A percentile compares a stretch with the other conserved stretches of the same genome.
Evolutionary conservation across 2,113 vertebrate species (phyloP).

Genomic region (Zosterops borbonicus): DNA sequence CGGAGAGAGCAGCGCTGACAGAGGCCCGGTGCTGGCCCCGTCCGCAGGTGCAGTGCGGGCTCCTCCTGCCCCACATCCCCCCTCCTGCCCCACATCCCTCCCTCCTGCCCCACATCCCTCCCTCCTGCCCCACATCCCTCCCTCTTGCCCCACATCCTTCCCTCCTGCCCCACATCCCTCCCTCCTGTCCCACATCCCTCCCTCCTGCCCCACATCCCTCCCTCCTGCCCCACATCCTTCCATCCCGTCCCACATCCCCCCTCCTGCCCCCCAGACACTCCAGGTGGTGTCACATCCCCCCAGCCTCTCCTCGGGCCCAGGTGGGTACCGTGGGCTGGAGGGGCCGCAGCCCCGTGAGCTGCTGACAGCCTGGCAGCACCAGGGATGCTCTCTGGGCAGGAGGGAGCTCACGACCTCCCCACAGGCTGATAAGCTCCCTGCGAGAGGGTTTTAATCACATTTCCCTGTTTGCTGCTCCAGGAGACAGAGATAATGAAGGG

Average conservation of each 20-base stretch:
- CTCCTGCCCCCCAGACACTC: not conserved
- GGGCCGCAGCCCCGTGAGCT: not conserved
- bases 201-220: not conserved
- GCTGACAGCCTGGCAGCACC: not conserved
- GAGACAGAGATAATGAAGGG: not conserved
- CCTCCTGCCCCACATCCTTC: not conserved
- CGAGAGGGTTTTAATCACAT: not conserved
- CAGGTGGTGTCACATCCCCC: not conserved
- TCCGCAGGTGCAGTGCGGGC: accelerated
- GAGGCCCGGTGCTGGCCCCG: accelerated
- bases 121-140: not conserved
- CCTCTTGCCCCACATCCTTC: not conserved
- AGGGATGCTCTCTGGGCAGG: not conserved
- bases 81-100: no score
- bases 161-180: no score
- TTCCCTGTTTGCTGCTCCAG: not conserved
- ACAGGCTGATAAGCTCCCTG: not conserved
- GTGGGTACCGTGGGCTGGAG: accelerated
- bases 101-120: not conserved
- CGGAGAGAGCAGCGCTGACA: not conserved
- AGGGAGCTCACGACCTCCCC: not conserved
- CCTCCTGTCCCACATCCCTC: not conserved
- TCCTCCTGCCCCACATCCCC: not conserved
- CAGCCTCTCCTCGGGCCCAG: not conserved
- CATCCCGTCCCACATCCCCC: no score